Conservation (phyloP, 2,797 vertebrate genomes). For the Peromyscus nudipes region DNA sequence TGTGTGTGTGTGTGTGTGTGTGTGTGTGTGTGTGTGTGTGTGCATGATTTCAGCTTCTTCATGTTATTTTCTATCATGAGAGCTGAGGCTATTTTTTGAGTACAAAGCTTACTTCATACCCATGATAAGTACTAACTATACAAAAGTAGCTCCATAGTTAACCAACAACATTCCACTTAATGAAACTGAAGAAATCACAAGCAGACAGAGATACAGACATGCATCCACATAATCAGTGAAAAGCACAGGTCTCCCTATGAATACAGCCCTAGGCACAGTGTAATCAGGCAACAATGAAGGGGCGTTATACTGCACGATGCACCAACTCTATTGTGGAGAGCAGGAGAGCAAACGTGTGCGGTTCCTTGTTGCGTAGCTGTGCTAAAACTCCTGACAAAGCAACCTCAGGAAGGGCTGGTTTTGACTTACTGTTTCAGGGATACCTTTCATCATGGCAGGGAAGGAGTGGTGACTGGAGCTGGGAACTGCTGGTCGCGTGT, state of each 20-base stretch:
- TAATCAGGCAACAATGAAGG: not conserved
- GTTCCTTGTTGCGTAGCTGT: not conserved
- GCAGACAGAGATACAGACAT: not conserved
- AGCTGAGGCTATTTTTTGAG: slow-evolving; percentile 4
- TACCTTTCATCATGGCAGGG: not conserved
- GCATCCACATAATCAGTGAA: not conserved
- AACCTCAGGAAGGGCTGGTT: not conserved
- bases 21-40: no score
- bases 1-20: not conserved
- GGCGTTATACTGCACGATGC: no score
- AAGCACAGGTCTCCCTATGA: not conserved
- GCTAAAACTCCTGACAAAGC: not conserved
- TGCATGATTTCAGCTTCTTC: not conserved
- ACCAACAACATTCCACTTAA: not conserved
- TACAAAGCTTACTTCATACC: not conserved
- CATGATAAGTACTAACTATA: not conserved
- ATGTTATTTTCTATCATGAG: not conserved
- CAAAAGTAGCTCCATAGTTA: not conserved
- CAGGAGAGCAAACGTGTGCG: not conserved
- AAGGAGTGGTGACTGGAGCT: not conserved
- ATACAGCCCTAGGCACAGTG: not conserved
- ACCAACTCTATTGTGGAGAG: not conserved
- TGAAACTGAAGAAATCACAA: not conserved
- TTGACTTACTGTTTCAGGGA: not conserved
- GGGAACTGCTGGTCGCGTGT: not conserved